Base-by-base conservation (phyloP, 2,113 vertebrate genomes). In the Orcinus orca region DNA sequence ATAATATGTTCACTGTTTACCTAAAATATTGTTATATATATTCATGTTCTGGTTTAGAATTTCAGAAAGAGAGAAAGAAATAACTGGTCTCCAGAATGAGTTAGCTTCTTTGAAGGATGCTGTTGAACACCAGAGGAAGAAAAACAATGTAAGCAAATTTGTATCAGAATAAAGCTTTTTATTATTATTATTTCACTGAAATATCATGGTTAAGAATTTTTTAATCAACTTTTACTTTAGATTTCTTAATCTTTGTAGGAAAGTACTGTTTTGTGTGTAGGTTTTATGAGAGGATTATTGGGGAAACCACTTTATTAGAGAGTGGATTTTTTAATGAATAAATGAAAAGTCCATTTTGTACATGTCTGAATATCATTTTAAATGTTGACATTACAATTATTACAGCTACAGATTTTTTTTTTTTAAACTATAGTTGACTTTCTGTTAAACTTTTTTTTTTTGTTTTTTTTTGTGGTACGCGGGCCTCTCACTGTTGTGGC, bases 91-190 rank as follows among this genome's bases (percentile, higher is more conserved):
- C 68, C 98, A 98, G 93, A 98, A 84, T 6, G 99, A 99, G 96
- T 98, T 99, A 92, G 97, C 98, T 38, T 98, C 99, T 96, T 98
- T 99, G 98, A 99, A 98, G 97, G 99, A 99, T 81, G 98, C 99
- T 10, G 97, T 99, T 98, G 99, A 99, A 98, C 99, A 99, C 97
- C 99, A 99, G 89, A 99, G 99, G 98, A 99, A 99, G 98, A 99
- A 99, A 98, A 99, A 99, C 97, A 99, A 99, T 21, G 99, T 99
- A 99, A 99, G 99, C 98, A 98, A 97, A 88, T 96, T 36, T 91
- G 84, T 53, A 82, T 55, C 58, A 73, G 25, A 93, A 55, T 83
- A 67, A 97, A 90, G 14, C 20, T 81, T 97, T 58, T 94, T 60
- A 29, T 71, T 94, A 81, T 74, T 87, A 63, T 74, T 87, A 63